Percentiles rank a stretch among this genome's conserved stretches.
These are phyloP conservation scores for Hirudo medicinalis DNA, from an alignment of 1,140 invertebrate genomes.

Conservation along the genomic window DNA sequence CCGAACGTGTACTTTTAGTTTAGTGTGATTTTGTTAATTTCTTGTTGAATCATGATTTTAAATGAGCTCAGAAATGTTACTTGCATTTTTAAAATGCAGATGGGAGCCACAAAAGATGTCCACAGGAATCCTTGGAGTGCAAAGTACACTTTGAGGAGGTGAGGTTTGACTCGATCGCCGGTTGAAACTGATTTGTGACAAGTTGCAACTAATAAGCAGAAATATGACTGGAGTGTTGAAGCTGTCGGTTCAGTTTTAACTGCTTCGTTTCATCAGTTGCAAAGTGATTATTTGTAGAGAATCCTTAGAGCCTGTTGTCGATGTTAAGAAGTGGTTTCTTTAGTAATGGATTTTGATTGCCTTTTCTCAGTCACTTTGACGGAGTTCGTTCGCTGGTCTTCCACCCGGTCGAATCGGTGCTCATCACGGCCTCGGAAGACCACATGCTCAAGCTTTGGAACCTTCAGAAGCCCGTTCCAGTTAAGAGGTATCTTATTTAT, in stretches of 20 bases:
- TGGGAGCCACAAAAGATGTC: slow-evolving; percentile 69
- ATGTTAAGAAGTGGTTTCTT: too few relatives aligned
- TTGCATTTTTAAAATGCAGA: background rate
- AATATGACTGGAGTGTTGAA: too few relatives aligned
- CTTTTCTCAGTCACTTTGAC: slow-evolving; percentile 70
- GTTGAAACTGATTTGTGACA: too few relatives aligned
- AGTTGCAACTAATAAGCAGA: too few relatives aligned
- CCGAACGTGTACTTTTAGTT: background rate
- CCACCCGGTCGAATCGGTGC: slow-evolving; percentile 87
- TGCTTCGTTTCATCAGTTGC: too few relatives aligned
- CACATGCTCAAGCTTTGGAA: slow-evolving; percentile 98
- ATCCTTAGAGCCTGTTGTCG: too few relatives aligned
- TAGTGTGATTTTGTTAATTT: too few relatives aligned
- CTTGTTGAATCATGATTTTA: background rate
- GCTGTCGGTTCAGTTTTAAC: too few relatives aligned
- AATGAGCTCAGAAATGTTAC: background rate
- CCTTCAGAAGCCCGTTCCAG: slow-evolving; percentile 83
- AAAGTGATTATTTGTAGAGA: too few relatives aligned
- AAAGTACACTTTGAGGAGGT: slow-evolving; percentile 80
- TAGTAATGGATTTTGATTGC: background rate
- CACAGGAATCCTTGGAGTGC: slow-evolving; percentile 95
- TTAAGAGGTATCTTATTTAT: slow-evolving; percentile 61
- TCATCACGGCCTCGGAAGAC: slow-evolving; percentile 96
- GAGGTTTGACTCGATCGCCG: too few relatives aligned
- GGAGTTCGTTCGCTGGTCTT: slow-evolving; percentile 88